A percentile compares a stretch with the other conserved stretches of the same genome.
phyloP scores from a whole-genome alignment of 2,797 vertebrate genomes.

The Neoniphon sammara region DNA sequence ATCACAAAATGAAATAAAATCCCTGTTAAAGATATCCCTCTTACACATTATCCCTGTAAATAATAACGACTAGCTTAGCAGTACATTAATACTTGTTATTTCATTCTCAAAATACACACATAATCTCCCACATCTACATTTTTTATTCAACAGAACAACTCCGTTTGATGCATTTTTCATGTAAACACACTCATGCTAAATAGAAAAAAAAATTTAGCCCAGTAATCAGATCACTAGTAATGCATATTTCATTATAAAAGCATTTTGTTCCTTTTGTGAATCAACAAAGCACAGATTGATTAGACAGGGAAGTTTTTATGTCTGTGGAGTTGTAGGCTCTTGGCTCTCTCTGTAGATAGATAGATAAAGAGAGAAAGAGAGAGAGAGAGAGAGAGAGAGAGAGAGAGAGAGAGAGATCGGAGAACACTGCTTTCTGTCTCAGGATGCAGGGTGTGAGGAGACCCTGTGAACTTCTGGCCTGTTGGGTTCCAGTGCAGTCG shows the following conservation, averaged over 20 bases:
- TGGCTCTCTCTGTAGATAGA: background rate
- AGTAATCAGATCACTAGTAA: slow-evolving; percentile 8
- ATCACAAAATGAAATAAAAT: background rate
- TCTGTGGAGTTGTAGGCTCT: slow-evolving; percentile 4
- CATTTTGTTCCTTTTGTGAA: slow-evolving; percentile 10
- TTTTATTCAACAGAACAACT: background rate
- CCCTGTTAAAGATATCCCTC: too few relatives aligned
- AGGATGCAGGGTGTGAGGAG: background rate
- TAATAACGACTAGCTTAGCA: too few relatives aligned
- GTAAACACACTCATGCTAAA: background rate
- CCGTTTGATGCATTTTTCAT: too few relatives aligned
- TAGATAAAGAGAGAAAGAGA: background rate
- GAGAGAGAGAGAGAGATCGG: background rate
- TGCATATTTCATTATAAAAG: background rate
- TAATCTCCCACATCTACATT: background rate
- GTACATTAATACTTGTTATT: too few relatives aligned
- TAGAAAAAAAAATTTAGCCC: background rate
- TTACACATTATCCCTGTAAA: too few relatives aligned
- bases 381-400: too few relatives aligned
- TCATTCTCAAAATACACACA: too few relatives aligned
- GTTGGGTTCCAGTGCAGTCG: background rate
- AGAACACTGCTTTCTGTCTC: background rate
- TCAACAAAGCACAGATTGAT: slow-evolving; percentile 33
- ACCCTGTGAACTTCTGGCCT: background rate
- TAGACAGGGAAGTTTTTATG: background rate